Percentiles rank a stretch among this genome's conserved stretches.
Evolutionary conservation across 2,113 vertebrate genomes (phyloP).

Genomic region (Ptilonorhynchus violaceus): DNA sequence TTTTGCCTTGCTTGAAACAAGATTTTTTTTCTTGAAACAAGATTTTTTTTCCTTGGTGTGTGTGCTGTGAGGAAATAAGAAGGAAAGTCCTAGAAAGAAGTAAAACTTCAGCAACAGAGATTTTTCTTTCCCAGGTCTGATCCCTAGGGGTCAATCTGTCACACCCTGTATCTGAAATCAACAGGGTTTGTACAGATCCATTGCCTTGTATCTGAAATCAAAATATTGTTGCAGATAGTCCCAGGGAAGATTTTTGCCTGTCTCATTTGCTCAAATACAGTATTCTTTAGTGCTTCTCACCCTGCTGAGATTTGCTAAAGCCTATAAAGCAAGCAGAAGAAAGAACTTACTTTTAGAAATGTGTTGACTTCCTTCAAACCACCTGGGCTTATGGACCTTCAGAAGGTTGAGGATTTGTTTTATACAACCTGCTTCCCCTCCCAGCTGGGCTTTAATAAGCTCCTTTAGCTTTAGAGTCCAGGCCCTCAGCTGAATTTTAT

Average conservation of each 20-base stretch:
- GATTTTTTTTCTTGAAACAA: too few species aligned
- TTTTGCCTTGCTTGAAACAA: not conserved
- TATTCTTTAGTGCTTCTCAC: not conserved
- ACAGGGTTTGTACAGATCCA: not conserved
- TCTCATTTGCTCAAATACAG: not conserved
- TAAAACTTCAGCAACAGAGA: not conserved
- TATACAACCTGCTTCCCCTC: not conserved
- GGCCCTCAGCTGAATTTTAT: not conserved
- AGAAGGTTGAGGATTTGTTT: not conserved
- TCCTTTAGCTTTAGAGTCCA: not conserved
- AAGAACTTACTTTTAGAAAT: not conserved
- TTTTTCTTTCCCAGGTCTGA: not conserved
- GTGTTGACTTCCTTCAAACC: not conserved
- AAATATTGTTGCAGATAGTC: not conserved
- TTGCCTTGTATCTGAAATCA: not conserved
- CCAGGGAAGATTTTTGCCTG: not conserved
- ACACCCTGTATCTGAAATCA: not conserved
- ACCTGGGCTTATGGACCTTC: not conserved
- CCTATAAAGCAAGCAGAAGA: not conserved
- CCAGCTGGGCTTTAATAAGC: not conserved
- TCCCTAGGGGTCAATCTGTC: not conserved
- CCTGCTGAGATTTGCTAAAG: not conserved
- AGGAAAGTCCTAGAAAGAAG: not conserved
- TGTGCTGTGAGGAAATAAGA: not conserved
- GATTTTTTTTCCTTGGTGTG: too few species aligned